Conservation (phyloP, 2,797 vertebrate species). For the Spinibarbus caldwelli region DNA sequence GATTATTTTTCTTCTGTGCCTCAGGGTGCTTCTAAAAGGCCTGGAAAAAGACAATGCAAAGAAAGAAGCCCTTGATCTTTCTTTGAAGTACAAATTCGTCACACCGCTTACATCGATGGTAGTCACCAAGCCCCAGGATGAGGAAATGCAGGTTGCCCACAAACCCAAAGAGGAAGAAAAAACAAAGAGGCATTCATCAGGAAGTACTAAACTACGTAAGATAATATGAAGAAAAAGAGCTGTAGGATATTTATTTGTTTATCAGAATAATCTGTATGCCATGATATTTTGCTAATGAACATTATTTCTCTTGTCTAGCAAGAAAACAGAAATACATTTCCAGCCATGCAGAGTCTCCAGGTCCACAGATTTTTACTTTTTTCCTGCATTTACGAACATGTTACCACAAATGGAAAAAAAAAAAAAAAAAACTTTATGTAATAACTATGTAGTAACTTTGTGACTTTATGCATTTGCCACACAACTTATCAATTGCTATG, state of each 20-base stretch:
- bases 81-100: slow-evolving; percentile 79
- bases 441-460: neutral
- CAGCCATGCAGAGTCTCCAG: neutral
- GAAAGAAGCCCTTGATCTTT: slow-evolving; percentile 69
- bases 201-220: neutral
- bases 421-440: neutral
- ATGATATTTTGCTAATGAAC: neutral
- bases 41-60: slow-evolving; percentile 65
- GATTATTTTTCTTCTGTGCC: neutral
- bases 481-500: neutral
- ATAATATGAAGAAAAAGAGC: too few relatives aligned
- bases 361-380: neutral
- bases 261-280: neutral
- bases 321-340: neutral
- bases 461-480: neutral
- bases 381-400: neutral
- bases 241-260: neutral
- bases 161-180: slow-evolving; percentile 74
- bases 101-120: slow-evolving; percentile 84
- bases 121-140: slow-evolving; percentile 76
- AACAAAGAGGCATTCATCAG: neutral
- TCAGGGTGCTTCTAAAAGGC: slow-evolving; percentile 70
- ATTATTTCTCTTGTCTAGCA: neutral
- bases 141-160: slow-evolving; percentile 70
- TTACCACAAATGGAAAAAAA: neutral